Evolutionary conservation across 2,797 vertebrate genomes (phyloP).

Genomic region (Squalus acanthias): DNA sequence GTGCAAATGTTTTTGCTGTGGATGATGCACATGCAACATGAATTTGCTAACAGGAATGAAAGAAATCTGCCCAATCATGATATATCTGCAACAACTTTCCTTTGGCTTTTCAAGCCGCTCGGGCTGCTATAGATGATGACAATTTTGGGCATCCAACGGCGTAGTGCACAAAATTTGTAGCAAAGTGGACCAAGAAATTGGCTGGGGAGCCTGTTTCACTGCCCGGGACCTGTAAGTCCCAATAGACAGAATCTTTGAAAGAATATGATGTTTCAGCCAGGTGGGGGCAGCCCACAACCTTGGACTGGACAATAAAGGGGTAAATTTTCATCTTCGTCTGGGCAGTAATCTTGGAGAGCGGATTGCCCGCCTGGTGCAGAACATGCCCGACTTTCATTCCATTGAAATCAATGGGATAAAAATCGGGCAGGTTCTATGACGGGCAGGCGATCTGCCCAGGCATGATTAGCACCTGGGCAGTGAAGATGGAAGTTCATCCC

Average conservation of each 20-base stretch:
- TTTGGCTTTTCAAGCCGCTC: neutral
- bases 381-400: neutral
- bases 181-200: neutral
- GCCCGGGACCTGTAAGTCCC: neutral
- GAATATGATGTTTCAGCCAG: neutral
- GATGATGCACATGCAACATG: neutral
- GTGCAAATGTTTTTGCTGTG: neutral
- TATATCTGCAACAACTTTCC: neutral
- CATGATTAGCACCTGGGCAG: neutral
- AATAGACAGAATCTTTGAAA: neutral
- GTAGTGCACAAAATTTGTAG: neutral
- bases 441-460: neutral
- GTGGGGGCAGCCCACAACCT: neutral
- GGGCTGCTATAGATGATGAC: neutral
- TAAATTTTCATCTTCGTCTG: neutral
- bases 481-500: neutral
- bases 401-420: neutral
- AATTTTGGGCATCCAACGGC: neutral
- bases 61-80: neutral
- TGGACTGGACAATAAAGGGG: neutral
- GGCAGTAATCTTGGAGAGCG: neutral
- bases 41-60: neutral
- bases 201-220: neutral
- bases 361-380: neutral
- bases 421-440: neutral